Evolutionary conservation across 2,113 vertebrate species (phyloP), one percentile per base, ranked within the genome.

Genomic region (Aix galericulata): DNA sequence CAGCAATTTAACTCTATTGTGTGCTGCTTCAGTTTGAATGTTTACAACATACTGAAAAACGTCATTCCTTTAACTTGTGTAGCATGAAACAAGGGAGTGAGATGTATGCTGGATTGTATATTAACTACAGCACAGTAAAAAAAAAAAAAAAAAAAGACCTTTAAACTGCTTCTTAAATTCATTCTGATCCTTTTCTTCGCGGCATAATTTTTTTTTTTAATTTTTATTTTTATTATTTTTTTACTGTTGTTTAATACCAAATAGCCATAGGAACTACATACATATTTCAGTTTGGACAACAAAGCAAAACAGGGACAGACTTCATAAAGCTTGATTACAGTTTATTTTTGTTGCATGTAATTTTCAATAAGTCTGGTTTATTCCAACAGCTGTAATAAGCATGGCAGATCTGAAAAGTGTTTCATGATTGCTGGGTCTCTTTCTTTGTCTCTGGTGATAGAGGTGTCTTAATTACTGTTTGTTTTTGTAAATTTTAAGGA

Each of bases 391-490:
- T 93, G 86, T 85, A 91, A 90, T 91, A 90, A 85, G 93, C 64
- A 71, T 64, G 58, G 80, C 77, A 77, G 87, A 78, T 93, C 86
- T 92, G 77, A 93, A 95, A 97, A 89, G 85, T 77, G 58, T 96
- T 93, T 62, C 34, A 2, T 94, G 92, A 93, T 91, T 94, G 40
- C 82, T 56, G 87, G 44, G 48, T 82, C 95, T 88, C 80, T 87
- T 88, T 91, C 94, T 97, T 91, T 93, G 88, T 93, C 78, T 94
- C 52, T 90, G 89, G 59, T 93, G 87, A 73, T 81, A 71, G 86
- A 96, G 96, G 89, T 96, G 86, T 92, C 79, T 95, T 96, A 95
- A 95, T 96, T 93, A 93, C 92, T 96, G 88, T 96, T 96, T 97
- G 93, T 95, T 96, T 95, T 94, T 89, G 81, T 94, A 89, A 95